Base-by-base conservation (phyloP, 1,140 invertebrate species). In the Xylocopa sonorina region DNA sequence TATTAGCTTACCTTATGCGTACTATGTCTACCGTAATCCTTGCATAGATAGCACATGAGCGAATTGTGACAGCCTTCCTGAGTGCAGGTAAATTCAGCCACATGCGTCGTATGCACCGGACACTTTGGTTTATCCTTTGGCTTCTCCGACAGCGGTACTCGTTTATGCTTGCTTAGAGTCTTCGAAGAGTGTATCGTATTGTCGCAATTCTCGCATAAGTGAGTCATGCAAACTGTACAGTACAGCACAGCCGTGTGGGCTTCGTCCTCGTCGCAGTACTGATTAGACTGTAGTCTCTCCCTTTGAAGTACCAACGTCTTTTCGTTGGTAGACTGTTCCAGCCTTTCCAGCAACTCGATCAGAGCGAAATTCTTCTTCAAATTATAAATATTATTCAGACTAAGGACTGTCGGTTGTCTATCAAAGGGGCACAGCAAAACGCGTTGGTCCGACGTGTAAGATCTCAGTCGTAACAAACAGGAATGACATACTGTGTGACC, bases 291-390 rank as follows among this genome's bases (percentile, higher is more conserved):
- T 14, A 92, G 66, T 53, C 84, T 83, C 82, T 94, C 90, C 82
- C 90, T 90, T 86, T 94, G 94, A 77, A 93, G 91, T n/a, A 91
- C 88, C 16, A 94, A 69, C 18, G 88, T 87, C 67, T 94, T 93
- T 29, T 94, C 90, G 46, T 46, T 83, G 38, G 75, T 89, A 5
- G 88, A 90, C 27, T 89, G 88, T 73, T 95, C 94, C 2, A 95
- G 82, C 86, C 93, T 93, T 85, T 95, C 95, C 5, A 95, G 80
- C 4, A 95, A 75, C 82, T 95, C 95, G 34, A 95, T 89, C 0
- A 95, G 87, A 4, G 95, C 95, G 93, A 95, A 95, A 87, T 95
- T 95, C 83, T 95, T 95, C 88, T 95, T 95, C 69, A 95, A 85
- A 38, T 94, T 94, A 92, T 94, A 95, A 12, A 95, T 93, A 32